Conservation (phyloP, 1,140 invertebrate genomes). For the Tetranychus urticae region DNA sequence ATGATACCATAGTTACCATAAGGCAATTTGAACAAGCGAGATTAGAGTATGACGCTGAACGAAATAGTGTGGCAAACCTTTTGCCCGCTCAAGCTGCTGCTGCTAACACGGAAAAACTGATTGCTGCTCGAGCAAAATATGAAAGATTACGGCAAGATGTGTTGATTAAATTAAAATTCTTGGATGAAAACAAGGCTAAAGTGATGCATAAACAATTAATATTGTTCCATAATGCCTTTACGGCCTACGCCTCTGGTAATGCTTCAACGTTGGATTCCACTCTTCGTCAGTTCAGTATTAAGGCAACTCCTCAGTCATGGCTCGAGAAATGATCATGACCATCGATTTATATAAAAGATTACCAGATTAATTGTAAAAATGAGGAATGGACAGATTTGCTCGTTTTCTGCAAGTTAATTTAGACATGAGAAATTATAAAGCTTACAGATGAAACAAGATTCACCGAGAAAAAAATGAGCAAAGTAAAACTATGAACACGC, state of each 20-base stretch:
- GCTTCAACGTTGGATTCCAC: conserved; percentile 53
- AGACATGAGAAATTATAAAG: no score
- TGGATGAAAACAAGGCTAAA: conserved; percentile 81
- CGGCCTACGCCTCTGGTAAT: conserved; percentile 73
- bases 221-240: conserved; percentile 82
- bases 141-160: conserved; percentile 74
- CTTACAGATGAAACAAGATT: no score
- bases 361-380: no score
- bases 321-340: no score
- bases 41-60: conserved; percentile 89
- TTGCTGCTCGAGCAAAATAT: conserved; percentile 35
- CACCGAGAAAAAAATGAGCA: no score
- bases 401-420: no score
- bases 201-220: conserved; percentile 83
- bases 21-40: conserved; percentile 75
- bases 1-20: conserved; percentile 78
- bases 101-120: conserved; percentile 5
- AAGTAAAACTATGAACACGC: no score
- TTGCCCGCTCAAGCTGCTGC: conserved; percentile 23
- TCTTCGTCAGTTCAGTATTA: conserved; percentile 87
- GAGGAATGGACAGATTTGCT: no score
- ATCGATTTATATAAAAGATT: no score
- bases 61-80: conserved; percentile 25
- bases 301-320: conserved; percentile 17
- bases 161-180: conserved; percentile 77